These are phyloP conservation scores for Myrmecophaga tridactyla DNA, from an alignment of 2,113 vertebrate species.

Conservation along the genomic window DNA sequence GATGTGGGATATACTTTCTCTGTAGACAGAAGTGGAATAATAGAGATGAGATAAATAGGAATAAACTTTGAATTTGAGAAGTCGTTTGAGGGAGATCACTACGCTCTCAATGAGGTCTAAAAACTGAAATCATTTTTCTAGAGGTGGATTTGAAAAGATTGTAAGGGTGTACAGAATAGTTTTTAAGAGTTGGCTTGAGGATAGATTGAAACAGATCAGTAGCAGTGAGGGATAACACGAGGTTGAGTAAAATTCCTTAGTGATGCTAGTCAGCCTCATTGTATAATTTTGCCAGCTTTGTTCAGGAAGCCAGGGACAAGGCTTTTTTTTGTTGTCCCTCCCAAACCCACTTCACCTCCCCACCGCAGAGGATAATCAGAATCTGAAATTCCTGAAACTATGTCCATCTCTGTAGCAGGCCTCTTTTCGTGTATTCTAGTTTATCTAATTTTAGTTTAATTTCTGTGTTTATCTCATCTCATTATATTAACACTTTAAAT, in stretches of 20 bases:
- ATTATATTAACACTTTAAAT: constrained; percentile 26
- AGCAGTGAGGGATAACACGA: not conserved
- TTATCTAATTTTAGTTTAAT: constrained; percentile 24
- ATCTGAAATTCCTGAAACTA: not conserved
- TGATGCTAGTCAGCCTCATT: not conserved
- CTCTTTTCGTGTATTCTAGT: constrained; percentile 6
- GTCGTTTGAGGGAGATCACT: not conserved
- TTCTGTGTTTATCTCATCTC: not conserved
- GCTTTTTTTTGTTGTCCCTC: not conserved
- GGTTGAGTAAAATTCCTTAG: not conserved
- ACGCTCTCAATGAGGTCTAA: not conserved
- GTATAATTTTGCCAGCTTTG: not conserved
- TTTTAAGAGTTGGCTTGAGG: not conserved
- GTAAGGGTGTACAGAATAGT: not conserved
- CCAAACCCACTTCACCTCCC: not conserved
- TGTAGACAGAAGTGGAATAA: not conserved
- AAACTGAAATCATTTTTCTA: not conserved
- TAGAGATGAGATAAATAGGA: not conserved
- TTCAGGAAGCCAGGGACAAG: not conserved
- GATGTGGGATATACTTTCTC: not conserved
- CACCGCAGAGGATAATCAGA: not conserved
- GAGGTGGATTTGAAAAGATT: not conserved
- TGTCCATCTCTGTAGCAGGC: not conserved
- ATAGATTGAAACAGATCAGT: not conserved
- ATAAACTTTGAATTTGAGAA: not conserved